Conservation (phyloP, 2,797 vertebrate genomes). For the Paratrypauchen microcephalus region DNA sequence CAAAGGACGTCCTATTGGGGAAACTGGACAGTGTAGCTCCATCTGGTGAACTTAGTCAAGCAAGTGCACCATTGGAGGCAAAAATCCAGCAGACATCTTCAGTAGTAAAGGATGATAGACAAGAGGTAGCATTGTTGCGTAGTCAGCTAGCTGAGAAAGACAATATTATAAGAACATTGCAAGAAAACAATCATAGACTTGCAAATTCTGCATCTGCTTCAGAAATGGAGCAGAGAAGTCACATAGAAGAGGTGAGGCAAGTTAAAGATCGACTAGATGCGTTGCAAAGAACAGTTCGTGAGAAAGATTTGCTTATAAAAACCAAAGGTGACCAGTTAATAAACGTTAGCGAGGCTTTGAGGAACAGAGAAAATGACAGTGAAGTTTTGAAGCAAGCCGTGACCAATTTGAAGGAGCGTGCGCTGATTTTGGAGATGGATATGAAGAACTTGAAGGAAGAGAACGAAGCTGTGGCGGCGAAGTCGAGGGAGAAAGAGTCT, state of each 20-base stretch:
- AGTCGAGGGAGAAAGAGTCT: slow-evolving; percentile 87
- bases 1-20: slow-evolving; percentile 89
- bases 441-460: slow-evolving; percentile 88
- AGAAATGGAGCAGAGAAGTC: slow-evolving; percentile 81
- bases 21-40: slow-evolving; percentile 84
- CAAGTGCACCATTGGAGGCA: slow-evolving; percentile 27
- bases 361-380: slow-evolving; percentile 92
- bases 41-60: slow-evolving; percentile 50
- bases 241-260: slow-evolving; percentile 78
- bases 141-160: slow-evolving; percentile 84
- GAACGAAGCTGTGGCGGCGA: slow-evolving; percentile 85
- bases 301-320: slow-evolving; percentile 97
- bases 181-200: slow-evolving; percentile 91
- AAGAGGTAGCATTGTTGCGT: slow-evolving; percentile 77
- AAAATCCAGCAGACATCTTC: slow-evolving; percentile 31
- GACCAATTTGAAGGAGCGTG: slow-evolving; percentile 95
- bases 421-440: slow-evolving; percentile 90
- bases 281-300: slow-evolving; percentile 86
- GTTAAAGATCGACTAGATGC: slow-evolving; percentile 81
- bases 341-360: slow-evolving; percentile 84
- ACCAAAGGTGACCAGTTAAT: slow-evolving; percentile 91
- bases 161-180: slow-evolving; percentile 83
- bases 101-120: slow-evolving; percentile 33
- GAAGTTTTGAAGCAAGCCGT: slow-evolving; percentile 96
- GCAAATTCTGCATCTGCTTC: slow-evolving; percentile 84